phyloP scores from a whole-genome alignment of 1,140 invertebrate species.

The Thrips palmi region DNA sequence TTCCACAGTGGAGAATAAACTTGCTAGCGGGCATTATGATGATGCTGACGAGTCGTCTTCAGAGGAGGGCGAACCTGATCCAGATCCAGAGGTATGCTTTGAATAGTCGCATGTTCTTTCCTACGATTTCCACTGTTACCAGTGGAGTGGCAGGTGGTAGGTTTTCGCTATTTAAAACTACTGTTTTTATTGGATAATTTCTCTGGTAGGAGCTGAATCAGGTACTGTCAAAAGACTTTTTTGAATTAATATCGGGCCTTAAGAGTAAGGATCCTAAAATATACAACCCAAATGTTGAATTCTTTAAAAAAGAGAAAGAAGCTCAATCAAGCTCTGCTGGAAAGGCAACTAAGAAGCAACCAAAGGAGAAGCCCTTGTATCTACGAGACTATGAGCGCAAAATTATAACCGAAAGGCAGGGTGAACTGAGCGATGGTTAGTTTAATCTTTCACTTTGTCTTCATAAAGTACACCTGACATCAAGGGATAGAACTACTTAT shows the following conservation, averaged over 20 bases:
- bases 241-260: slow-evolving; percentile 62
- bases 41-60: too few relatives aligned
- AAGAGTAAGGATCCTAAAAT: slow-evolving; percentile 80
- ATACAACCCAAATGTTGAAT: slow-evolving; percentile 56
- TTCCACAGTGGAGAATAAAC: too few relatives aligned
- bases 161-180: too few relatives aligned
- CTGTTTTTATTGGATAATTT: too few relatives aligned
- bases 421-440: slow-evolving; percentile 29
- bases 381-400: slow-evolving; percentile 68
- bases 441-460: neutral
- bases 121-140: too few relatives aligned
- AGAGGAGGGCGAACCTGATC: too few relatives aligned
- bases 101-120: too few relatives aligned
- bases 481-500: neutral
- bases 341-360: slow-evolving; percentile 21
- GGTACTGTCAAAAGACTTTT: slow-evolving; percentile 67
- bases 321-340: slow-evolving; percentile 16
- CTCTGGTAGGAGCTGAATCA: slow-evolving; percentile 30
- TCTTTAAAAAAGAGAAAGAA: slow-evolving; percentile 35
- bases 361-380: slow-evolving; percentile 38
- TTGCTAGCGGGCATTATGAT: too few relatives aligned
- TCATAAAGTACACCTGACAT: slow-evolving; percentile 13
- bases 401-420: slow-evolving; percentile 48
- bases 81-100: too few relatives aligned
- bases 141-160: too few relatives aligned